Evolutionary conservation across 2,888 invertebrate species (phyloP).

Genomic region (Aethes cnicana): DNA sequence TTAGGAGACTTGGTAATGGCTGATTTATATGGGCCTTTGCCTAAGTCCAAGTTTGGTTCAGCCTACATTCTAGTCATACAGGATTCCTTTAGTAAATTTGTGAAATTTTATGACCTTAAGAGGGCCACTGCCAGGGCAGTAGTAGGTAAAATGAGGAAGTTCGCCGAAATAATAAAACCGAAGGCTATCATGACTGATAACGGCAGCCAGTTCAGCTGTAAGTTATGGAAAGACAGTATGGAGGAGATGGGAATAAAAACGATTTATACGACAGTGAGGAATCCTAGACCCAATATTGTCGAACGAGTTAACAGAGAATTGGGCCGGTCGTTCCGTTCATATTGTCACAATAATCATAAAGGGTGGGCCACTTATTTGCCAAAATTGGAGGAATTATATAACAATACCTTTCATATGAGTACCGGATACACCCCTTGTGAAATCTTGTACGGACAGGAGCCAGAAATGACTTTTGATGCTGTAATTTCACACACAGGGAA

Average conservation of each 20-base stretch:
- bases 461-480: not conserved
- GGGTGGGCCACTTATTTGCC: slow-evolving; percentile 2
- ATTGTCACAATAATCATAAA: slow-evolving; percentile 11
- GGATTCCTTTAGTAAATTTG: slow-evolving; percentile 35
- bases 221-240: slow-evolving; percentile 11
- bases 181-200: slow-evolving; percentile 14
- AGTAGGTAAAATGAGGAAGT: not conserved
- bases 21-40: no score
- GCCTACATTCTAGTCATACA: slow-evolving; percentile 33
- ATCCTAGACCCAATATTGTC: slow-evolving; percentile 22
- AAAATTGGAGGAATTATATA: not conserved
- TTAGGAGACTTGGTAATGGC: slow-evolving; percentile 36
- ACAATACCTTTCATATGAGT: slow-evolving; percentile 8
- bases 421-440: no score
- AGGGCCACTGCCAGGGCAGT: slow-evolving; percentile 10
- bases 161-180: slow-evolving; percentile 7
- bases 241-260: not conserved
- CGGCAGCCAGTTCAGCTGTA: slow-evolving; percentile 19
- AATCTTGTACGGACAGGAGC: not conserved
- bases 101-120: slow-evolving; percentile 3
- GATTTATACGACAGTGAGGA: slow-evolving; percentile 24
- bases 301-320: slow-evolving; percentile 27
- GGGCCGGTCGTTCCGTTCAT: slow-evolving; percentile 18
- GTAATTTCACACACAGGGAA: not conserved
- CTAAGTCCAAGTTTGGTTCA: slow-evolving; percentile 31